Evolutionary conservation across 2,888 invertebrate species (phyloP), one percentile per base, ranked within the genome.

Genomic region (Labia minor): DNA sequence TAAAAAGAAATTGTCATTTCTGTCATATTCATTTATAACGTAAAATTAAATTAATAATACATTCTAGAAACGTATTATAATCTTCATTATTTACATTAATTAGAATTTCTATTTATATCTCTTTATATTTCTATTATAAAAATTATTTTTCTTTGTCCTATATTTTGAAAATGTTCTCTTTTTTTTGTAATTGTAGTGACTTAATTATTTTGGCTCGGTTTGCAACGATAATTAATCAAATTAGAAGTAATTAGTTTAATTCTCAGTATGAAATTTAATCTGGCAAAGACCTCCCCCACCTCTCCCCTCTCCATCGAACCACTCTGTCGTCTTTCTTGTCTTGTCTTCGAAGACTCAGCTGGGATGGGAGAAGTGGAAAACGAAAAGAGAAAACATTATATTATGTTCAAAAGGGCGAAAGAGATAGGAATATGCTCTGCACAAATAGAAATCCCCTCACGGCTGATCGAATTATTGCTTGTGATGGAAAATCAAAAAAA

Each of bases 161-260:
- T 49, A 16, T 49, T 49, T 49, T 8, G 14, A 49, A 10, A 49
- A 49, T 49, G 49, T 49, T n/a, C n/a, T n/a, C n/a, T n/a, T n/a
- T n/a, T 49, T 49, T 49, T 49, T 14, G 16, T 49, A 49, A 49
- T 49, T 49, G 49, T 16, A 49, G 49, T 49, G 49, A 49, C 49
- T 49, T 49, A 49, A 49, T 49, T 49, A 49, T 49, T 49, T 49
- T n/a, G 49, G 49, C 49, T 49, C n/a, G 49, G 49, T 49, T 49
- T 49, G 49, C 49, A 49, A 49, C 49, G 49, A 49, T 49, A 49
- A 49, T 49, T 49, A 49, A 49, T 49, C 49, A 49, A 49, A 49
- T 49, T 49, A 49, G 49, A 49, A 49, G 49, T 49, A 49, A 49
- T 49, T 49, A 49, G 49, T 49, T 49, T 49, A 49, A 49, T 49